These are phyloP conservation scores for Ciconia boyciana DNA, from an alignment of 2,113 vertebrate genomes.

Conservation along the genomic window DNA sequence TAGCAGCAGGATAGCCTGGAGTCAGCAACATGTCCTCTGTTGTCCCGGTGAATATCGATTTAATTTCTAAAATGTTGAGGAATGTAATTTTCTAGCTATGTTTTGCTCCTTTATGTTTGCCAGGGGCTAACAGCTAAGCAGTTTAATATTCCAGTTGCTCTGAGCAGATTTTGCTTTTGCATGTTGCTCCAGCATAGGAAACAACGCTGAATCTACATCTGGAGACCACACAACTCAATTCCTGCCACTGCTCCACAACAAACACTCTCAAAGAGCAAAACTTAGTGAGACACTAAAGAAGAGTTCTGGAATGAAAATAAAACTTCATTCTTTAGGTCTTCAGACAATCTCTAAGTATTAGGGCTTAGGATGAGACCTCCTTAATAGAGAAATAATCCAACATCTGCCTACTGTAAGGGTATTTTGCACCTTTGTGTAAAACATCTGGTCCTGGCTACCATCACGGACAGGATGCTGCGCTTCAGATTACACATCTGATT, in stretches of 20 bases:
- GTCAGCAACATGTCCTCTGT: not conserved
- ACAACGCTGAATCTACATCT: not conserved
- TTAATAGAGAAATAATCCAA: conserved; percentile 21
- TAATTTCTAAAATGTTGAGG: conserved; percentile 31
- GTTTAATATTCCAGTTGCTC: not conserved
- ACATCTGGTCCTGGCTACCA: conserved; percentile 27
- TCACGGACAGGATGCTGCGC: not conserved
- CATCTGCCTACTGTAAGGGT: not conserved
- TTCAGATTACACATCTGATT: not conserved
- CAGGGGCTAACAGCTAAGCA: not conserved
- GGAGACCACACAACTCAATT: conserved; percentile 8
- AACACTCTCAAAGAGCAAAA: conserved; percentile 3
- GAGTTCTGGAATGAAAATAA: conserved; percentile 6
- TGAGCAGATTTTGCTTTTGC: not conserved
- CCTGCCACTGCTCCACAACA: not conserved
- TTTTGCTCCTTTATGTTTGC: conserved; percentile 13
- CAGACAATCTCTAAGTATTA: not conserved
- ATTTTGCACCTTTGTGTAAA: conserved; percentile 39
- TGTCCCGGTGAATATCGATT: not conserved
- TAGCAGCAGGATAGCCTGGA: not conserved
- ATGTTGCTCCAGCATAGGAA: not conserved
- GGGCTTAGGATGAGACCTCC: not conserved
- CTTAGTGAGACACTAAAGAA: not conserved
- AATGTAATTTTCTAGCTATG: not conserved
- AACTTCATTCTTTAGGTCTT: not conserved